Evolutionary conservation across 1,140 invertebrate genomes (phyloP).

Genomic region (Pinna nobilis): DNA sequence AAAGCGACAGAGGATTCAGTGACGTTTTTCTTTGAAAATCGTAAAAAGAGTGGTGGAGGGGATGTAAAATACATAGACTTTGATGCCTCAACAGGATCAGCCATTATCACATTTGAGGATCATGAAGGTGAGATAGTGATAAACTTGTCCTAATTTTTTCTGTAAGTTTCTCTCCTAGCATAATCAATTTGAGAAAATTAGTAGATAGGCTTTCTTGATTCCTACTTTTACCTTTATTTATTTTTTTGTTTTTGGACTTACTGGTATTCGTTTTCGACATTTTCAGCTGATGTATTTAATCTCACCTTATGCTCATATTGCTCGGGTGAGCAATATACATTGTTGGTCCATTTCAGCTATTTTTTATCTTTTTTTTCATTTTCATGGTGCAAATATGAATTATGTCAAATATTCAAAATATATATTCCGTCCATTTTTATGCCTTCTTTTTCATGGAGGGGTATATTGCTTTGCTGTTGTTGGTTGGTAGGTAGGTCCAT

Average conservation of each 20-base stretch:
- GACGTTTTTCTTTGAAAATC: slow-evolving; percentile 47
- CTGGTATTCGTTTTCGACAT: not conserved
- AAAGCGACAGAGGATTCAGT: slow-evolving; percentile 26
- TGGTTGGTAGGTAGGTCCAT: no score
- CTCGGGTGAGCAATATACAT: no score
- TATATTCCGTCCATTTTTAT: no score
- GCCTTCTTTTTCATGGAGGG: no score
- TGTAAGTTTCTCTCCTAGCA: not conserved
- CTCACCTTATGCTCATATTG: no score
- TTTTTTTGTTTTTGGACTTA: not conserved
- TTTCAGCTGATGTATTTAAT: no score
- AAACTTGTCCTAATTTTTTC: no score
- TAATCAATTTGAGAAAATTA: not conserved
- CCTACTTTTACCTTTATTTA: not conserved
- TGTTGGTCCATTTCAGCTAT: no score
- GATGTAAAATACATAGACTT: slow-evolving; percentile 36
- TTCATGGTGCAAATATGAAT: no score
- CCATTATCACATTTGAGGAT: slow-evolving; percentile 49
- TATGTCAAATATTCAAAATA: no score
- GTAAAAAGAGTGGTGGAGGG: slow-evolving; percentile 47
- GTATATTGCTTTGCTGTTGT: no score
- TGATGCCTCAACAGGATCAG: slow-evolving; percentile 24
- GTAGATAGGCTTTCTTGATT: not conserved
- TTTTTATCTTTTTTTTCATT: no score
- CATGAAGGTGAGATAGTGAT: slow-evolving; percentile 33